Evolutionary conservation across 1,140 invertebrate genomes (phyloP).

Genomic region (Dolichoris vasculosae): DNA sequence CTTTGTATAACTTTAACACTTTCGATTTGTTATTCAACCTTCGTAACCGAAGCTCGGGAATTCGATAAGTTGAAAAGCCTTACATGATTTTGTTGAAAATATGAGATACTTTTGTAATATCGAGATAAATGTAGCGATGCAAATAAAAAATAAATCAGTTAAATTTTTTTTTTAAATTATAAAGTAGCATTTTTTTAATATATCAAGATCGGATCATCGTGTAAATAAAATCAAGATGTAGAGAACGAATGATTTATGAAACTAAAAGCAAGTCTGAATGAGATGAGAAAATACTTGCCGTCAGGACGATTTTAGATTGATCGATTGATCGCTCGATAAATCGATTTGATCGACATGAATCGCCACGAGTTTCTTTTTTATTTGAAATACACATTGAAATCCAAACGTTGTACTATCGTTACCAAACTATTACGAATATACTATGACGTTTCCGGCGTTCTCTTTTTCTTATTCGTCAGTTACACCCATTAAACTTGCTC

Average conservation of each 20-base stretch:
- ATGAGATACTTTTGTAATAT: background rate
- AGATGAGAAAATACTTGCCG: conserved; percentile 37
- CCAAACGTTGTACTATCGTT: conserved; percentile 12
- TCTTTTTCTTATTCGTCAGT: conserved; percentile 31
- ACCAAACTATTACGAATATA: conserved; percentile 35
- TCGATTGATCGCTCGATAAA: conserved; percentile 48
- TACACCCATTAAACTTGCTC: conserved; percentile 46
- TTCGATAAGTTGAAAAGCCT: background rate
- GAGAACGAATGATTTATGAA: conserved; percentile 51
- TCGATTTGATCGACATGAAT: conserved; percentile 52
- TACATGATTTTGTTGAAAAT: background rate
- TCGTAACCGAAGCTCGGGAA: background rate
- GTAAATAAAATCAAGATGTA: conserved; percentile 49
- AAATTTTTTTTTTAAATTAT: conserved; percentile 13
- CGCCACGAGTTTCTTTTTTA: conserved; percentile 53
- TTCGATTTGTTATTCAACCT: background rate
- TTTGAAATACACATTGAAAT: conserved; percentile 28
- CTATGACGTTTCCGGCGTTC: conserved; percentile 26
- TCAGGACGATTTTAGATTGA: conserved; percentile 47
- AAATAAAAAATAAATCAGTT: conserved; percentile 39
- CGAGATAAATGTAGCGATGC: conserved; percentile 5
- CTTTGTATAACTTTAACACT: background rate
- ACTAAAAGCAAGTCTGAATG: conserved; percentile 27
- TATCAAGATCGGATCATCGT: conserved; percentile 31
- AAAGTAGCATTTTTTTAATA: conserved; percentile 43